Evolutionary conservation across 2,797 vertebrate species (phyloP).

Genomic region (Loriculus beryllinus): DNA sequence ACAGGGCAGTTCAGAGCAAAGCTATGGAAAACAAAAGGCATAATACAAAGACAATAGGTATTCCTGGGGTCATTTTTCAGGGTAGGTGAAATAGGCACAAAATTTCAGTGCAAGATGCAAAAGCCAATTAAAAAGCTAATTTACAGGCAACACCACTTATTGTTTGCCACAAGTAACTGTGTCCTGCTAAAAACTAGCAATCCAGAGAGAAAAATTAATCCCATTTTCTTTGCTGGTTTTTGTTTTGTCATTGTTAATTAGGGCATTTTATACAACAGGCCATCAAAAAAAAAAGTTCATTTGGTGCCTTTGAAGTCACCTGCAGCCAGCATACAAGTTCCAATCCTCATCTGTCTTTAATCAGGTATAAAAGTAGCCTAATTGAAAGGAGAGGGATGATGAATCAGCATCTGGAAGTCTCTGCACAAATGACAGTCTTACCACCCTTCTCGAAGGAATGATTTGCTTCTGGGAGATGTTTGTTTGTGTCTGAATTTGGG

Average conservation of each 20-base stretch:
- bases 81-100: not conserved
- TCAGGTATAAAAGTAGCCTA: not conserved
- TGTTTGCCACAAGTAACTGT: not conserved
- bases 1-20: not conserved
- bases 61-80: not conserved
- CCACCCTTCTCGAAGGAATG: not conserved
- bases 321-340: not conserved
- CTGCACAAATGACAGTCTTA: not conserved
- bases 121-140: not conserved
- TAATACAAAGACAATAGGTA: not conserved
- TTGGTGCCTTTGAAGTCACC: not conserved
- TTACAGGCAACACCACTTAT: not conserved
- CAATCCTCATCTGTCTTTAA: not conserved
- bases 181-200: not conserved
- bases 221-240: not conserved
- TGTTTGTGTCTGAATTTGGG: not conserved
- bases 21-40: not conserved
- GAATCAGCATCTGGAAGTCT: not conserved
- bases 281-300: not conserved
- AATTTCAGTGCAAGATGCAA: not conserved
- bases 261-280: not conserved
- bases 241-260: not conserved
- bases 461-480: not conserved
- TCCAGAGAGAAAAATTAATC: not conserved
- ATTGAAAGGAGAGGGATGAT: conserved; percentile 8